Conservation (phyloP, 2,797 vertebrate genomes). For the Spinibarbus caldwelli region DNA sequence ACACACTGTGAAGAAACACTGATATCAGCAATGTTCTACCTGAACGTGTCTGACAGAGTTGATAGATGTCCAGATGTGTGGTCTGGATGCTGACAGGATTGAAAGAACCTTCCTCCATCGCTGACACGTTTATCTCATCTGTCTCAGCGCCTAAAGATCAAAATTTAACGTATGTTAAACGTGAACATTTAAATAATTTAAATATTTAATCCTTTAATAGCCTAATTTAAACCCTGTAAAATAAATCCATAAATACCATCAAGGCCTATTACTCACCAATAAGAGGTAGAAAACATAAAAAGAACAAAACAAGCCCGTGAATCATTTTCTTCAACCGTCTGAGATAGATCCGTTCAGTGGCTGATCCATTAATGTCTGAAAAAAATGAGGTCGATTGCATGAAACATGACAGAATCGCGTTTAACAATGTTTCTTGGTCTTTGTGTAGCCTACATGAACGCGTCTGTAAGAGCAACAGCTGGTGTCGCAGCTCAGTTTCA, state of each 20-base stretch:
- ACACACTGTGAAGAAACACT: background rate
- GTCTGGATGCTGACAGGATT: background rate
- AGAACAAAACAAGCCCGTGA: background rate
- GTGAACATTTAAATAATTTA: too few species aligned
- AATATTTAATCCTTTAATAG: too few species aligned
- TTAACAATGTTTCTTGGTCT: background rate
- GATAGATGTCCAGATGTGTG: accelerated
- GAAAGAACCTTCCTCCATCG: background rate
- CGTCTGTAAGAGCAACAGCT: background rate
- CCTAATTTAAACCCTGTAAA: too few species aligned
- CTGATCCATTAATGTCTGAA: background rate
- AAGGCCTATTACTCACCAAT: background rate
- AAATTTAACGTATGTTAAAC: background rate
- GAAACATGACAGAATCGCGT: too few species aligned
- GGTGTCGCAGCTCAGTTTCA: too few species aligned
- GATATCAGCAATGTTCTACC: background rate
- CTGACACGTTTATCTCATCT: background rate
- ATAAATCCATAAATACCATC: background rate
- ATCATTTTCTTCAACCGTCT: background rate
- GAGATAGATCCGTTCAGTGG: background rate
- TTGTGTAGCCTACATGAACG: too few species aligned
- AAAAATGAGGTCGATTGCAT: background rate
- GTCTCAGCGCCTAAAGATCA: background rate
- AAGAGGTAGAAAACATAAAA: background rate
- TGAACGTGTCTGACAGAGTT: background rate